Evolutionary conservation across 2,797 vertebrate genomes (phyloP).

Genomic region (Eleutherodactylus coqui): DNA sequence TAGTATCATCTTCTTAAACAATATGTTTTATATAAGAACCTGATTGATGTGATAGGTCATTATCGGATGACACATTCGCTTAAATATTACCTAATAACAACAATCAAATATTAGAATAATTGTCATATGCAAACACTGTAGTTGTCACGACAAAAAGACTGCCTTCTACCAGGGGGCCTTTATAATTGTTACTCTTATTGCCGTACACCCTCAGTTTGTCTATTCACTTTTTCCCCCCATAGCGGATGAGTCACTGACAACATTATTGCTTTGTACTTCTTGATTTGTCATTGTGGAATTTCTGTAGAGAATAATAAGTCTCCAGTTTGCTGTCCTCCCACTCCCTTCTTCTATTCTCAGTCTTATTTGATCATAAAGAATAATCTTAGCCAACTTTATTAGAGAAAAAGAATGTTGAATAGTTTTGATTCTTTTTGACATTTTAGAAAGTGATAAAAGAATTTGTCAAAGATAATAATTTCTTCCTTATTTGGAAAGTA

Average conservation of each 20-base stretch:
- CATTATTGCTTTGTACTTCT: constrained; percentile 31
- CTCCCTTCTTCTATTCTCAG: background rate
- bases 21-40: no score
- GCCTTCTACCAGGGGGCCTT: background rate
- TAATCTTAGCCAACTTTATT: constrained; percentile 20
- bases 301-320: constrained; percentile 40
- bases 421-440: background rate
- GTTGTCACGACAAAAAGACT: background rate
- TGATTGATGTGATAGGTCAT: no score
- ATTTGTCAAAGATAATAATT: no score
- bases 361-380: constrained; percentile 25
- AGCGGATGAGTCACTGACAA: constrained; percentile 25
- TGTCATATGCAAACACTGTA: background rate
- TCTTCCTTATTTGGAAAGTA: background rate
- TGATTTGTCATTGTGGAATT: constrained; percentile 35
- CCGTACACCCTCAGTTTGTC: constrained; percentile 5
- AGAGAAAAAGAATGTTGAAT: background rate
- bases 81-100: background rate
- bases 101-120: constrained; percentile 1
- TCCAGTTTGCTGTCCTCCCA: constrained; percentile 43
- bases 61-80: no score
- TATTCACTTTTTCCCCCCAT: background rate
- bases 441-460: background rate
- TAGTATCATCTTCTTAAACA: no score
- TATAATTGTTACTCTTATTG: constrained; percentile 32